A percentile compares a stretch with the other conserved stretches of the same genome.
Conservation (phyloP, 2,113 vertebrate species). For the Nesospiza acunhae region DNA sequence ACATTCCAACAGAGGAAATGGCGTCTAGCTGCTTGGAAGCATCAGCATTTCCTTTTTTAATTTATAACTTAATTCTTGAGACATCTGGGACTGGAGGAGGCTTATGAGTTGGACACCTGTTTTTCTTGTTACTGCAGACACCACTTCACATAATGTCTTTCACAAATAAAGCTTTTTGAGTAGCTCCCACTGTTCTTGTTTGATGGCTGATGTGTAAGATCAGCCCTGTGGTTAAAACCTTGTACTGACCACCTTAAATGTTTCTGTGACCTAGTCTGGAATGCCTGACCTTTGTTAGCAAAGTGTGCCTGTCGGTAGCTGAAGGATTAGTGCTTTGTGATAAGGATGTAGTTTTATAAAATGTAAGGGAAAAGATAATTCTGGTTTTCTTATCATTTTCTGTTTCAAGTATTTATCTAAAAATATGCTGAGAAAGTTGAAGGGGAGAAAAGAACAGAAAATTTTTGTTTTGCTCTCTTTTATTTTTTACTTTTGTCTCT, state of each 20-base stretch:
- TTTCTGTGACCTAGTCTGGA: background rate
- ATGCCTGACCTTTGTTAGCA: background rate
- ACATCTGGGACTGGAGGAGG: background rate
- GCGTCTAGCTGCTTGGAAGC: background rate
- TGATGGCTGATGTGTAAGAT: background rate
- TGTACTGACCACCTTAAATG: background rate
- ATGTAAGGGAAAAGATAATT: background rate
- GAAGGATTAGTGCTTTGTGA: background rate
- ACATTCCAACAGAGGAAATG: background rate
- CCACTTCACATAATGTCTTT: background rate
- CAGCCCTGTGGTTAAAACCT: background rate
- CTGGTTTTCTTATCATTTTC: background rate
- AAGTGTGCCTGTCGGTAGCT: background rate
- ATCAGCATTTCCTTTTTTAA: background rate
- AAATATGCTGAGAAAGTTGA: background rate
- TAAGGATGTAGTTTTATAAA: background rate
- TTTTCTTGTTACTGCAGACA: background rate
- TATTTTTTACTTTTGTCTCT: background rate
- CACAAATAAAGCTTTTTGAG: background rate
- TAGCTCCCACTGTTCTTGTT: background rate
- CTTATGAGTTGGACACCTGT: background rate
- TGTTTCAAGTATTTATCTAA: background rate
- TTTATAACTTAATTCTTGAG: background rate
- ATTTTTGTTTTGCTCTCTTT: background rate
- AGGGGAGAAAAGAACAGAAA: background rate